phyloP scores from a whole-genome alignment of 2,113 vertebrate genomes.

The Peromyscus leucopus region DNA sequence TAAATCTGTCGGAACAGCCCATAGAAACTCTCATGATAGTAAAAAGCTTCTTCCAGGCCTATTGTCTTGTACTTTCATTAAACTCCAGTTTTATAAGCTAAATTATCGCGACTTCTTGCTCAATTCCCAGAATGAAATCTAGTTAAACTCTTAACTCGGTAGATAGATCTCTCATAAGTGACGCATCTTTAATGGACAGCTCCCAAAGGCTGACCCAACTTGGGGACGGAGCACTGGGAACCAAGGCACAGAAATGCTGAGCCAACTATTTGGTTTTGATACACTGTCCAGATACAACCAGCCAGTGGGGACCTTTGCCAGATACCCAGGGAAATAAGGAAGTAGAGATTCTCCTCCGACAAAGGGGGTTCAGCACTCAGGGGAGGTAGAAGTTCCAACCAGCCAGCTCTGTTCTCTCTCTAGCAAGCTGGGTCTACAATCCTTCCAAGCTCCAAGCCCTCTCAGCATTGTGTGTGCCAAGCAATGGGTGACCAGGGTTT shows the following conservation, averaged over 20 bases:
- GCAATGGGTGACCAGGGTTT: neutral
- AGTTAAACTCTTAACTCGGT: slow-evolving; percentile 85
- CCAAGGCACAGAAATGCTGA: neutral
- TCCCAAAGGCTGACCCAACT: slow-evolving; percentile 15
- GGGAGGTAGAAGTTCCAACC: neutral
- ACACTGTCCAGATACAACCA: neutral
- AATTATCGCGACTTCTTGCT: slow-evolving; percentile 84
- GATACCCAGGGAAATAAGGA: neutral
- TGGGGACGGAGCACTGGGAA: neutral
- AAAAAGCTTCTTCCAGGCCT: slow-evolving; percentile 83
- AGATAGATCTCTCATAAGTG: slow-evolving; percentile 70
- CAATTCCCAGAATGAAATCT: slow-evolving; percentile 81
- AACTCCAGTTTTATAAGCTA: slow-evolving; percentile 85
- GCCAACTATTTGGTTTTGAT: neutral
- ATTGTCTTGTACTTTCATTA: slow-evolving; percentile 85
- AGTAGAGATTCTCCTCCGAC: neutral
- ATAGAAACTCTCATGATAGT: slow-evolving; percentile 77
- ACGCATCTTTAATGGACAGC: slow-evolving; percentile 54
- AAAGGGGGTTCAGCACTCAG: neutral
- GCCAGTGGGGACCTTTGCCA: neutral
- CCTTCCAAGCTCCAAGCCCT: accelerated
- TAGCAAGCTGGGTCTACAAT: neutral
- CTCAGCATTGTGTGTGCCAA: neutral
- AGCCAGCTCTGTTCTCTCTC: neutral
- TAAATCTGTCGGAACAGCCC: slow-evolving; percentile 85